phyloP scores from a whole-genome alignment of 2,113 vertebrate genomes.

The Cyphomyrus plagiostoma region DNA sequence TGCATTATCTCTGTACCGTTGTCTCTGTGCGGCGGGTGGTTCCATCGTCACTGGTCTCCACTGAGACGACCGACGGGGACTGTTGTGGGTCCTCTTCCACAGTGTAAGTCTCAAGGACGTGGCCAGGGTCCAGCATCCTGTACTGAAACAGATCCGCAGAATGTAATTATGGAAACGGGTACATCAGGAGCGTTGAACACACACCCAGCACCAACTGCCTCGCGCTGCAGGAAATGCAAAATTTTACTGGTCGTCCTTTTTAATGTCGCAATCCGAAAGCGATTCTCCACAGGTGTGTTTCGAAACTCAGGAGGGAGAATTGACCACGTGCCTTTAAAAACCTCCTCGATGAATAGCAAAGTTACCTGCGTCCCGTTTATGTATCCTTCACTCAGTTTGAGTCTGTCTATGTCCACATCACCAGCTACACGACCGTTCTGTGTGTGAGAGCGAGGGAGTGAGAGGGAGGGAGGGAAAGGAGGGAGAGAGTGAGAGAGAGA shows the following conservation, averaged over 20 bases:
- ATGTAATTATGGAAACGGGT: not conserved
- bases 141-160: conserved; percentile 42
- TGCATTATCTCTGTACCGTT: conserved; percentile 56
- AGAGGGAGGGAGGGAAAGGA: not conserved
- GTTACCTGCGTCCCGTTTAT: conserved; percentile 20
- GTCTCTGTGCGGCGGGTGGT: conserved; percentile 88
- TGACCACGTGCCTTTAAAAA: not conserved
- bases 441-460: not conserved
- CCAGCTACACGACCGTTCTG: conserved; percentile 18
- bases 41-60: conserved; percentile 82
- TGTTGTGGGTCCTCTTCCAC: conserved; percentile 80
- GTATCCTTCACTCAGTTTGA: conserved; percentile 19
- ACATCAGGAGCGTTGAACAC: not conserved
- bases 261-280: not conserved
- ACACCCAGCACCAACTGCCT: not conserved
- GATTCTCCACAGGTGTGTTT: not conserved
- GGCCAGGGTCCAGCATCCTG: conserved; percentile 90
- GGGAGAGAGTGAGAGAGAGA: not conserved
- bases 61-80: conserved; percentile 65
- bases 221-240: not conserved
- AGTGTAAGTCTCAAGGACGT: conserved; percentile 76
- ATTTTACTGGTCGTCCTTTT: not conserved
- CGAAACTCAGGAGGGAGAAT: not conserved
- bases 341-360: not conserved
- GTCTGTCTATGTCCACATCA: conserved; percentile 24